phyloP scores from a whole-genome alignment of 2,113 vertebrate species.

The Aphelocoma coerulescens region DNA sequence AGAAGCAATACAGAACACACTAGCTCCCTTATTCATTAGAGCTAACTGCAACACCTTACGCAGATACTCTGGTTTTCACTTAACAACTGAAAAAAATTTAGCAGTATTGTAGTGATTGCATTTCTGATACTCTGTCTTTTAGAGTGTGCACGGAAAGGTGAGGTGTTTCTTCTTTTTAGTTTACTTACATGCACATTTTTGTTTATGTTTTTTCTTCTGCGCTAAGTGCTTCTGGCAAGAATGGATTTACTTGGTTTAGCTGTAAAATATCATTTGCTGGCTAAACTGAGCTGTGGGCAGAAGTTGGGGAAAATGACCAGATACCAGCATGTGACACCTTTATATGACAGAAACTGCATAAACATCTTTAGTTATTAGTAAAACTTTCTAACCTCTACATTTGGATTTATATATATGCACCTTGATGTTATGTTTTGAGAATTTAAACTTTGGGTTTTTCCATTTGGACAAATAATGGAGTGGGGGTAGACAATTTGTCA shows the following conservation, averaged over 20 bases:
- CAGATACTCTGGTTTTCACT: neutral
- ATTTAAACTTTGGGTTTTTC: neutral
- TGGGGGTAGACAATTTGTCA: neutral
- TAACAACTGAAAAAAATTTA: neutral
- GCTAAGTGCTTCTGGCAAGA: neutral
- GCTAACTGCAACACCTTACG: neutral
- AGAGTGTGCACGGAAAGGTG: neutral
- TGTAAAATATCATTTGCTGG: neutral
- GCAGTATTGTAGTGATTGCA: fast-evolving
- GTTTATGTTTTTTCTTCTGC: neutral
- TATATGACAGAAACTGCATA: neutral
- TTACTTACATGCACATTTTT: neutral
- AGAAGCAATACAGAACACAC: neutral
- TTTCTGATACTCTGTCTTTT: neutral
- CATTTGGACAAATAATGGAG: neutral
- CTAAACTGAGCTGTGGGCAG: neutral
- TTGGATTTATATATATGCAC: neutral
- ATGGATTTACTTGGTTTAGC: neutral
- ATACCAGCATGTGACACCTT: neutral
- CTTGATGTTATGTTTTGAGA: neutral
- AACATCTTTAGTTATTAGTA: neutral
- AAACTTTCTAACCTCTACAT: neutral
- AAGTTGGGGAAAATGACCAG: neutral
- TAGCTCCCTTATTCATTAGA: neutral
- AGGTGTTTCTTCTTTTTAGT: neutral